Evolutionary conservation across 2,797 vertebrate genomes (phyloP).

Genomic region (Bradypus variegatus): DNA sequence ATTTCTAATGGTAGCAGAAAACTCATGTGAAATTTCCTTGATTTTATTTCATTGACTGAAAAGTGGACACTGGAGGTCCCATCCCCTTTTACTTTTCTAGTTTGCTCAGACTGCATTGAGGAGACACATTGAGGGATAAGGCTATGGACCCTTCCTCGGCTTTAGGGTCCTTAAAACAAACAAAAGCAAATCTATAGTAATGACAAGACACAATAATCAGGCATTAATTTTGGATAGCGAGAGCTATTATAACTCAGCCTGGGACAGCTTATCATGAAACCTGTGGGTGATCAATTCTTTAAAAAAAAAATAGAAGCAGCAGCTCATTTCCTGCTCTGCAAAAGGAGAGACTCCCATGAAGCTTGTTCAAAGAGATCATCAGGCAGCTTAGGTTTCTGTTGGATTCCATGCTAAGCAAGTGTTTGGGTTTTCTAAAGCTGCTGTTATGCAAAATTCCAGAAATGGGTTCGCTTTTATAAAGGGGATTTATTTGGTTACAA

Average conservation of each 20-base stretch:
- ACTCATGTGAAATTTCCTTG: background rate
- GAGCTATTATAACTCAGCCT: slow-evolving; percentile 60
- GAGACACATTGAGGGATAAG: background rate
- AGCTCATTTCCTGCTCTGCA: slow-evolving; percentile 71
- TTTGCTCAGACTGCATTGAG: background rate
- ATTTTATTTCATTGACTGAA: background rate
- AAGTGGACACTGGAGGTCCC: background rate
- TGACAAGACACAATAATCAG: slow-evolving; percentile 58
- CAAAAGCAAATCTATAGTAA: slow-evolving; percentile 27
- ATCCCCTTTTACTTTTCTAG: background rate
- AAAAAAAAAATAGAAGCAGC: background rate
- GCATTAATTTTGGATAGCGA: slow-evolving; percentile 67
- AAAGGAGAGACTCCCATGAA: slow-evolving; percentile 71
- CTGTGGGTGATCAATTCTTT: slow-evolving; percentile 62
- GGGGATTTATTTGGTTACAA: too few relatives aligned
- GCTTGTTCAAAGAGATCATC: slow-evolving; percentile 73
- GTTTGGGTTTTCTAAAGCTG: too few relatives aligned
- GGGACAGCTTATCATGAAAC: slow-evolving; percentile 61
- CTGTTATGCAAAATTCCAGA: too few relatives aligned
- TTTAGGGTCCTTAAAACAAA: background rate
- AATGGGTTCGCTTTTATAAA: too few relatives aligned
- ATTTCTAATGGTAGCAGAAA: background rate
- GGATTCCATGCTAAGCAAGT: slow-evolving; percentile 73
- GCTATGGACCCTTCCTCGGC: background rate
- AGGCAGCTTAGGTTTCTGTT: slow-evolving; percentile 76